phyloP scores from a whole-genome alignment of 2,113 vertebrate genomes.

The Macrotis lagotis region DNA sequence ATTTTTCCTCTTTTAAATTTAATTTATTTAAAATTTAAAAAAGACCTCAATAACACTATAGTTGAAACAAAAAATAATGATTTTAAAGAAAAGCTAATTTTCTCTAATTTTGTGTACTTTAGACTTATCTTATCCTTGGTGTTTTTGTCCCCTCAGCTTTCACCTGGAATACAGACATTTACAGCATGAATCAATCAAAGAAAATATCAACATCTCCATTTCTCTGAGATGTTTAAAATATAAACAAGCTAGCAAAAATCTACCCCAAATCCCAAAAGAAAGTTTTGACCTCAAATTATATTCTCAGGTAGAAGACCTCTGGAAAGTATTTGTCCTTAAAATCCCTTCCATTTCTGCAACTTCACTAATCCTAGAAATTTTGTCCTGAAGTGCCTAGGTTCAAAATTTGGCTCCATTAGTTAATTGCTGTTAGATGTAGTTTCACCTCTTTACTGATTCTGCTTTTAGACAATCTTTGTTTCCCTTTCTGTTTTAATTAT shows the following conservation, averaged over 20 bases:
- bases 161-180: slow-evolving; percentile 59
- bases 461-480: slow-evolving; percentile 67
- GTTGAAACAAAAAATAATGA: slow-evolving; percentile 11
- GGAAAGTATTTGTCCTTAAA: slow-evolving; percentile 70
- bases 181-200: slow-evolving; percentile 64
- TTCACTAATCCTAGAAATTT: slow-evolving; percentile 38
- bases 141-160: slow-evolving; percentile 75
- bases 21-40: not conserved
- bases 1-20: not conserved
- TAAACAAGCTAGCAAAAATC: slow-evolving; percentile 63
- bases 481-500: slow-evolving; percentile 40
- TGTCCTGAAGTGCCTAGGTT: slow-evolving; percentile 57
- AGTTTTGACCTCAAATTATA: slow-evolving; percentile 68
- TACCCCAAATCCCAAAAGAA: slow-evolving; percentile 64
- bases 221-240: slow-evolving; percentile 70
- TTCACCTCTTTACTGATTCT: slow-evolving; percentile 70
- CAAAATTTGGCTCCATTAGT: slow-evolving; percentile 54
- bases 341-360: slow-evolving; percentile 58
- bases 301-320: slow-evolving; percentile 74
- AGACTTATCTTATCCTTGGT: slow-evolving; percentile 48
- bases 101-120: not conserved
- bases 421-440: slow-evolving; percentile 67
- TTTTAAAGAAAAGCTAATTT: slow-evolving; percentile 31
- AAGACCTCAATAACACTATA: not conserved
- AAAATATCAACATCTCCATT: slow-evolving; percentile 63